Base-by-base conservation (phyloP, 2,888 invertebrate species). In the Oxystoma pomonae region DNA sequence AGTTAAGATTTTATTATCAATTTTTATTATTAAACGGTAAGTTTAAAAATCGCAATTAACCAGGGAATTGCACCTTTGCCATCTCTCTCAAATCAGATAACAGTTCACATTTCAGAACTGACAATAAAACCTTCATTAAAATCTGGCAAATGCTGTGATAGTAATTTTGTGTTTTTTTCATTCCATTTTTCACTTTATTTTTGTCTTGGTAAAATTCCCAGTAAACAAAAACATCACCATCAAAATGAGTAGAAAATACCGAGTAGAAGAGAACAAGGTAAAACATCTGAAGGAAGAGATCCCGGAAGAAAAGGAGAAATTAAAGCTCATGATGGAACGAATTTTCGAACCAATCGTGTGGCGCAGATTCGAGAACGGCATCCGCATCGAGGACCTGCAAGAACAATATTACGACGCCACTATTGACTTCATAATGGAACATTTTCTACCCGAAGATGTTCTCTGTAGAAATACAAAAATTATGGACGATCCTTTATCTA, bases 361-460 rank as follows among this genome's bases (percentile, higher is more conserved):
- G 80, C 71, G 71, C 52, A 68, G 73, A 21, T 65, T 77, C 17
- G 68, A 69, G 2, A 69, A 67, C 5, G 78, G 78, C 1, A 73
- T 77, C 57, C 71, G 69, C 63, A 77, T 80, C 51, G 72, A 75
- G 65, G 80, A 80, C 68, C 59, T 79, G 20, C 72, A 74, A 64
- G 71, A 75, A 12, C 67, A 71, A 2, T 63, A 72, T 63, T 77
- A 70, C 62, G 68, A 73, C 7, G 73, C 71, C 57, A 71, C 72
- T 12, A 17, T 77, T 18, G 69, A 74, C 51, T 68, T 79, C 57
- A 73, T 79, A 20, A 61, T 72, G 69, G 76, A 72, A 17, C 66
- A 73, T 58, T 78, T 72, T 60, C 58, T 78, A 1, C 56, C 64
- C 2, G 73, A 73, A 59, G 77, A 79, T 58, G 73, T 79, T 1